Percentiles rank a stretch among this genome's conserved stretches.
Evolutionary conservation across 1,140 invertebrate species (phyloP).

Genomic region (Sminthurides bifidus): DNA sequence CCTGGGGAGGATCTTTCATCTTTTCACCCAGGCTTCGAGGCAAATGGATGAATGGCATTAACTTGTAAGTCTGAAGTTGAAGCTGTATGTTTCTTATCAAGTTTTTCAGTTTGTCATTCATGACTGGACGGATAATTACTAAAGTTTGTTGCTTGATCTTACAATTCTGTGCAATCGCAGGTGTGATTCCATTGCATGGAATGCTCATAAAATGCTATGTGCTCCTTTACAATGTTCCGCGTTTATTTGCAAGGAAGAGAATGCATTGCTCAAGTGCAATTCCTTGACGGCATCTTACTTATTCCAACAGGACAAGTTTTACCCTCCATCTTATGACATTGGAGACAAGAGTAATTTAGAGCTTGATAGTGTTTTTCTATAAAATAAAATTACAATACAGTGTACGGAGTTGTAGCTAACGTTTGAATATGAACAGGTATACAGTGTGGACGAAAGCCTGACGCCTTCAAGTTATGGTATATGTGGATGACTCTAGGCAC

Average conservation of each 20-base stretch:
- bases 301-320: constrained; percentile 87
- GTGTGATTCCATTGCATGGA: constrained; percentile 77
- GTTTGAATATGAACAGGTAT: constrained; percentile 38
- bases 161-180: constrained; percentile 35
- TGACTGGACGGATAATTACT: not conserved
- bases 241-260: constrained; percentile 53
- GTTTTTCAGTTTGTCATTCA: not conserved
- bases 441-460: constrained; percentile 85
- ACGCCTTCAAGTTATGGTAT: constrained; percentile 85
- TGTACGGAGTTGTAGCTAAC: not conserved
- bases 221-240: constrained; percentile 76
- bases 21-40: constrained; percentile 41
- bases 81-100: not conserved
- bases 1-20: constrained; percentile 45
- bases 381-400: not conserved
- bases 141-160: not conserved
- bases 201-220: constrained; percentile 85
- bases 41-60: constrained; percentile 30
- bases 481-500: constrained; percentile 75
- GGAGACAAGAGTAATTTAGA: constrained; percentile 66
- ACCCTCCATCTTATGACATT: constrained; percentile 71
- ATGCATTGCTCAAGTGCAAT: constrained; percentile 58
- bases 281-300: constrained; percentile 68
- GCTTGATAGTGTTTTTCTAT: not conserved
- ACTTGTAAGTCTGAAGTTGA: not conserved